These are phyloP conservation scores for Tyrannus savana DNA, from an alignment of 2,113 vertebrate genomes.

Conservation along the genomic window DNA sequence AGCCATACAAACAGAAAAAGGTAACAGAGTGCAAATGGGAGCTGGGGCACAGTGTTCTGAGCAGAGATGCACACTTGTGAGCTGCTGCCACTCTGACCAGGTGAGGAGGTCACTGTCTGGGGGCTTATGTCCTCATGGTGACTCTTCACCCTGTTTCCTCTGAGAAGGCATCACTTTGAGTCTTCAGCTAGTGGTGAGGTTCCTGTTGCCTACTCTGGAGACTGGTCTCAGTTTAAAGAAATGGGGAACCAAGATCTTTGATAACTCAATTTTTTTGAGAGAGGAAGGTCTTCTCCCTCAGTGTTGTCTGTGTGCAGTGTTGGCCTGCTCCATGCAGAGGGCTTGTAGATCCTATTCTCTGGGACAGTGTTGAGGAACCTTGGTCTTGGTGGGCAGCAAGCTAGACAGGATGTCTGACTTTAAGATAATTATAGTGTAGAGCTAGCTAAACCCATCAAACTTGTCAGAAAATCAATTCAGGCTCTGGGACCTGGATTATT, in stretches of 20 bases:
- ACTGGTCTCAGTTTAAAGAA: background rate
- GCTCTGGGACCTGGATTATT: no score
- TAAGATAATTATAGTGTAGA: no score
- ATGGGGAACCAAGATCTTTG: background rate
- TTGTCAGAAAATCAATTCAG: no score
- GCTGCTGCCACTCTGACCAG: background rate
- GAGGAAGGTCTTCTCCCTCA: no score
- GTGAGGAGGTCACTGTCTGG: background rate
- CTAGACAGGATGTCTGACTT: no score
- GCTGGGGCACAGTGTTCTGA: background rate
- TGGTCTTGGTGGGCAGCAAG: no score
- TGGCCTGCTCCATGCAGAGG: no score
- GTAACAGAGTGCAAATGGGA: background rate
- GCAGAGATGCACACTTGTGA: background rate
- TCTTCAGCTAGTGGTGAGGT: background rate
- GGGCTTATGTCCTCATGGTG: accelerated
- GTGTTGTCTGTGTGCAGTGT: no score
- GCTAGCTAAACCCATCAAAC: no score
- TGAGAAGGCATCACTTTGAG: background rate
- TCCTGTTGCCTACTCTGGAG: background rate
- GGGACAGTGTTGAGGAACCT: no score
- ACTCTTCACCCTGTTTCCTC: background rate
- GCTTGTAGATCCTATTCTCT: no score
- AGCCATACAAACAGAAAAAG: background rate
- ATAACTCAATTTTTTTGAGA: no score